Conservation (phyloP, 2,888 invertebrate species). For the Mellilla xanthometata region DNA sequence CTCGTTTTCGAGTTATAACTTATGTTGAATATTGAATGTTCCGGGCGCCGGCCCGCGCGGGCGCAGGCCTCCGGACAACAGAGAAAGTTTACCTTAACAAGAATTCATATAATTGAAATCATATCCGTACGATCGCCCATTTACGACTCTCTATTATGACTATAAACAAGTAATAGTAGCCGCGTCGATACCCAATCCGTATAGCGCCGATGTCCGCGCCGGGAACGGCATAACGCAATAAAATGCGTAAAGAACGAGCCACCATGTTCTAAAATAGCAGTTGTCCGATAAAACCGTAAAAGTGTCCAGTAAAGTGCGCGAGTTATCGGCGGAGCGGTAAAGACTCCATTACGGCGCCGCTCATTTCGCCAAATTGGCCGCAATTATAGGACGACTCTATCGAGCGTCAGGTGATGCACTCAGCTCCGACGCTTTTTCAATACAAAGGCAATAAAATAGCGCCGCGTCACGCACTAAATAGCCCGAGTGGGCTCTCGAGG, state of each 20-base stretch:
- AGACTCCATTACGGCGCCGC: conserved; percentile 52
- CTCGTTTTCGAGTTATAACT: conserved; percentile 73
- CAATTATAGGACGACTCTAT: conserved; percentile 58
- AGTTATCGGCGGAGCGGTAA: conserved; percentile 46
- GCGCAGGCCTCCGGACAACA: conserved; percentile 47
- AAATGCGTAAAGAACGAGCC: conserved; percentile 48
- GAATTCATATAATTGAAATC: conserved; percentile 54
- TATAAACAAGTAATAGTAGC: conserved; percentile 48
- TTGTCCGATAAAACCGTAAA: conserved; percentile 43
- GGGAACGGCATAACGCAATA: conserved; percentile 39
- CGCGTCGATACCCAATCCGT: conserved; percentile 43
- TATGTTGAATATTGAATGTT: conserved; percentile 79
- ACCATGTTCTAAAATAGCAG: conserved; percentile 50
- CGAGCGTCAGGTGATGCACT: conserved; percentile 57
- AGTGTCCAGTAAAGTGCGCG: conserved; percentile 48
- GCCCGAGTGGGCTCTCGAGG: conserved; percentile 56
- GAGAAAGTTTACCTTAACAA: conserved; percentile 47
- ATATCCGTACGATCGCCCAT: conserved; percentile 56
- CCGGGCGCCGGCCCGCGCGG: conserved; percentile 51
- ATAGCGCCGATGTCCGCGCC: conserved; percentile 20
- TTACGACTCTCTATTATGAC: conserved; percentile 45
- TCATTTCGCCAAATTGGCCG: conserved; percentile 61
- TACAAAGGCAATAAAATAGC: conserved; percentile 76
- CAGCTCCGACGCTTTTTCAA: conserved; percentile 62
- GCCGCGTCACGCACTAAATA: conserved; percentile 77